Evolutionary conservation across 2,113 vertebrate genomes (phyloP).

Genomic region (Eclectus roratus): DNA sequence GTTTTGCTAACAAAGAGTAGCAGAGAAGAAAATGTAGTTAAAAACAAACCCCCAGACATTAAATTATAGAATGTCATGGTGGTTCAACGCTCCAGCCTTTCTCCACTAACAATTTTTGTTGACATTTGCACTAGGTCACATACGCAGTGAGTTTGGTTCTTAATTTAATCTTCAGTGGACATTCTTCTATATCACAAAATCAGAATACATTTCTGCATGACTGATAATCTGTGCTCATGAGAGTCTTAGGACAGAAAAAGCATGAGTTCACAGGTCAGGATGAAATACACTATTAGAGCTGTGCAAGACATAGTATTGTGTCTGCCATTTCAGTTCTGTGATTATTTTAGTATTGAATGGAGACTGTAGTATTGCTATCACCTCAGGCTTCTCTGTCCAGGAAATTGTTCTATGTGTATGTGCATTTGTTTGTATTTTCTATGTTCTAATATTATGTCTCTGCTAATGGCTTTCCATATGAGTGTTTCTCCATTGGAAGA

Average conservation of each 20-base stretch:
- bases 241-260: neutral
- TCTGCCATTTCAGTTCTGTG: neutral
- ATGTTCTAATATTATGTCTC: neutral
- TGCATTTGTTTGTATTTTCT: neutral
- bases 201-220: neutral
- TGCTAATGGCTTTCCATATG: neutral
- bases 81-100: neutral
- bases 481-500: neutral
- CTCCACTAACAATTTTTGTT: neutral
- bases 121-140: neutral
- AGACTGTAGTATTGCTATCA: neutral
- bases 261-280: neutral
- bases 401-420: rapidly evolving
- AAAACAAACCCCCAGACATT: neutral
- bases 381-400: neutral
- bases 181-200: neutral
- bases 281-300: neutral
- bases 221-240: neutral
- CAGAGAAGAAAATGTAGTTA: neutral
- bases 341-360: neutral
- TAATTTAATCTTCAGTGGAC: conserved; percentile 15
- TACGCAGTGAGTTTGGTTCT: neutral
- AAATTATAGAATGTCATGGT: neutral
- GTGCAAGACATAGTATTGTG: neutral
- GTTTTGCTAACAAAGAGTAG: neutral